phyloP scores from a whole-genome alignment of 2,113 vertebrate species.

The Empidonax traillii region DNA sequence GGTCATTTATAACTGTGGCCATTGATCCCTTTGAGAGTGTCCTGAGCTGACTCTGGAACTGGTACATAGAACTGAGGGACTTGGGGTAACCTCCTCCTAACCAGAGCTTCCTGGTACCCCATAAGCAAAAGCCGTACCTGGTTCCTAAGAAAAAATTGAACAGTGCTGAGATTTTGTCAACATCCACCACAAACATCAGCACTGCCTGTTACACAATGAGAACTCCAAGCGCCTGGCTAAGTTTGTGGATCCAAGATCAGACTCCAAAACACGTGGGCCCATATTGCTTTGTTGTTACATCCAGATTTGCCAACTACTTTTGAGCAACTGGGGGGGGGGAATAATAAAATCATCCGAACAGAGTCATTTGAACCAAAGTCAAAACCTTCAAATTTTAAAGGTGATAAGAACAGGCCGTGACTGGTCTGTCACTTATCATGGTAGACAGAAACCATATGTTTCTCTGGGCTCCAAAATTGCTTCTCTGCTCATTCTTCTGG shows the following conservation, averaged over 20 bases:
- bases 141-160: not conserved
- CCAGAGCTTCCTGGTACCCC: not conserved
- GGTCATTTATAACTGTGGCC: not conserved
- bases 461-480: not conserved
- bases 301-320: constrained; percentile 3
- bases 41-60: not conserved
- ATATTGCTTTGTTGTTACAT: not conserved
- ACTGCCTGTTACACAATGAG: not conserved
- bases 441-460: constrained; percentile 57
- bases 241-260: not conserved
- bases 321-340: not conserved
- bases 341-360: not conserved
- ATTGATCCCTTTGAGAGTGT: not conserved
- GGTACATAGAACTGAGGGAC: not conserved
- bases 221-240: not conserved
- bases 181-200: not conserved
- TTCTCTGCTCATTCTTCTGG: not conserved
- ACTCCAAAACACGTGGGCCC: not conserved
- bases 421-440: constrained; percentile 5
- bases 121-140: not conserved
- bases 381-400: constrained; percentile 55
- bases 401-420: constrained; percentile 39
- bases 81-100: not conserved
- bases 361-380: constrained; percentile 30
- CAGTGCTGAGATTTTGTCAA: not conserved